Evolutionary conservation across 2,113 vertebrate genomes (phyloP).

Genomic region (Sapayoa aenigma): DNA sequence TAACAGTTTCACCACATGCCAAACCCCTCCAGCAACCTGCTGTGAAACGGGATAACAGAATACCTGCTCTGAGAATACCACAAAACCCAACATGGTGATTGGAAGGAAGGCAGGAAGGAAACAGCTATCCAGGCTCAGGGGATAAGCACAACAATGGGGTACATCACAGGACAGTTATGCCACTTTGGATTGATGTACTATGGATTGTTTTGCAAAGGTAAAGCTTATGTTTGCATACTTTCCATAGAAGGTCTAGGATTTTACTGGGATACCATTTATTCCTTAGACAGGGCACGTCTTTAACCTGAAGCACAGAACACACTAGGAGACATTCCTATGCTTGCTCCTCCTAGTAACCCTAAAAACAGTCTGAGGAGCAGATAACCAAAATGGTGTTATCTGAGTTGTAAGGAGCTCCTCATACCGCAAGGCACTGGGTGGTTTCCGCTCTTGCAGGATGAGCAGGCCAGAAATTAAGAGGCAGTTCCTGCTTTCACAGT

Average conservation of each 20-base stretch:
- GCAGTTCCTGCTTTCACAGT: not conserved
- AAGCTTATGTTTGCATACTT: not conserved
- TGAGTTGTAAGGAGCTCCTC: not conserved
- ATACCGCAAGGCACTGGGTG: not conserved
- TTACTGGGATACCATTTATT: not conserved
- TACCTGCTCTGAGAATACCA: not conserved
- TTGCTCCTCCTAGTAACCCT: not conserved
- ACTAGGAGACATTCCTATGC: not conserved
- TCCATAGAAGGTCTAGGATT: not conserved
- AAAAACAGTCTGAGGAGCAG: not conserved
- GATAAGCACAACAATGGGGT: not conserved
- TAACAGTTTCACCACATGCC: not conserved
- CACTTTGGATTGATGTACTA: not conserved
- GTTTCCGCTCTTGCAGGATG: not conserved
- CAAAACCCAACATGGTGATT: not conserved
- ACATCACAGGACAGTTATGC: not conserved
- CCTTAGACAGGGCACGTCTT: not conserved
- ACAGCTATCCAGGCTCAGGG: not conserved
- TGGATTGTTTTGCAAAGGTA: not conserved
- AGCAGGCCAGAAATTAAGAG: not conserved
- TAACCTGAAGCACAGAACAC: not conserved
- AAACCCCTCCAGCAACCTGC: not conserved
- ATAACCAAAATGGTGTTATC: not conserved
- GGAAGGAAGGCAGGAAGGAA: not conserved
- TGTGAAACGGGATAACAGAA: not conserved